These are phyloP conservation scores for Danionella dracula DNA, from an alignment of 2,797 vertebrate species.

Conservation along the genomic window DNA sequence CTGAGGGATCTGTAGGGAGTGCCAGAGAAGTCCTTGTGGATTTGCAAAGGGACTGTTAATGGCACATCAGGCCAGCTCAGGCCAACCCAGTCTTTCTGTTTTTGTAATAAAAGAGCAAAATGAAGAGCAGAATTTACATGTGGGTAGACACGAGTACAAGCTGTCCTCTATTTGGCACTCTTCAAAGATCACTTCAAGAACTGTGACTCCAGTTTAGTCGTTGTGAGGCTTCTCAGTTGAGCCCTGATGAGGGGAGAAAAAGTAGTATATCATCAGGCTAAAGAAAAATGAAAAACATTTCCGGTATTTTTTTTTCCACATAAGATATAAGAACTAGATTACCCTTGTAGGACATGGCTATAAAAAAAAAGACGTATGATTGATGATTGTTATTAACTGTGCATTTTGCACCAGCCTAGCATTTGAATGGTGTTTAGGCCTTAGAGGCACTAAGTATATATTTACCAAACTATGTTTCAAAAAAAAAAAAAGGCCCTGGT, in stretches of 20 bases:
- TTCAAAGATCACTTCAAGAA: conserved; percentile 30
- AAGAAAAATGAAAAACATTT: too few species aligned
- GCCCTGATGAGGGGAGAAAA: conserved; percentile 63
- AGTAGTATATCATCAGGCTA: background rate
- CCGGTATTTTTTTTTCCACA: too few species aligned
- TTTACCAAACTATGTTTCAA: too few species aligned
- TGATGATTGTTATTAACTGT: too few species aligned
- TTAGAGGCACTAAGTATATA: too few species aligned
- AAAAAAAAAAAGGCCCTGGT: too few species aligned
- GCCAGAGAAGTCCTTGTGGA: conserved; percentile 42
- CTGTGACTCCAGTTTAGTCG: conserved; percentile 67
- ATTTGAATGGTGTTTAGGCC: too few species aligned
- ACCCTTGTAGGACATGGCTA: too few species aligned
- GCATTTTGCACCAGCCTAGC: too few species aligned
- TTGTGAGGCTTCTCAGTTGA: conserved; percentile 86
- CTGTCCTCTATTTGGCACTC: conserved; percentile 32
- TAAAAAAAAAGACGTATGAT: too few species aligned
- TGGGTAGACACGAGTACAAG: conserved; percentile 37
- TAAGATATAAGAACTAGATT: too few species aligned
- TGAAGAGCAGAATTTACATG: conserved; percentile 6
- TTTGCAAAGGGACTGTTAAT: conserved; percentile 6
- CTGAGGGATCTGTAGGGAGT: background rate
- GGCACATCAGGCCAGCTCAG: conserved; percentile 1
- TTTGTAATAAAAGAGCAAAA: conserved; percentile 20
- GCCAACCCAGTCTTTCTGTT: conserved; percentile 1